Conservation (phyloP, 2,113 vertebrate genomes). For the Paradoxurus hermaphroditus region DNA sequence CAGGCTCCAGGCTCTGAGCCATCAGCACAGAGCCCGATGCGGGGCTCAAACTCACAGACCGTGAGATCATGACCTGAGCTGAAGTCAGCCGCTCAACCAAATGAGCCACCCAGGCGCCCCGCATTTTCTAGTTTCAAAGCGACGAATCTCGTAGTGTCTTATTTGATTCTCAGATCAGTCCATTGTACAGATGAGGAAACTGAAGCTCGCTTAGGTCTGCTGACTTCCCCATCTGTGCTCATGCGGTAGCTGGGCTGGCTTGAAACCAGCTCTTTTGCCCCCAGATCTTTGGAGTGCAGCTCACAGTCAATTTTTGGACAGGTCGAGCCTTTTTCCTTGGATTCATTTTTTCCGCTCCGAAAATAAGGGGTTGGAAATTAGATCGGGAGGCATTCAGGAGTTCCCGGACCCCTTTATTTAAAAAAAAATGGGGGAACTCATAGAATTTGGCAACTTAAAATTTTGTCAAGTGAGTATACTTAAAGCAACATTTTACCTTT, state of each 20-base stretch:
- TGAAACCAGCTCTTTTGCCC: neutral
- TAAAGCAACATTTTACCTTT: neutral
- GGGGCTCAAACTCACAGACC: too few relatives aligned
- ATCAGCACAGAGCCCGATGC: too few relatives aligned
- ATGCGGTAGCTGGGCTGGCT: neutral
- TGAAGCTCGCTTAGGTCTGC: neutral
- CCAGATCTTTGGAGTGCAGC: neutral
- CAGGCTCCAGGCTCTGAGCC: too few relatives aligned
- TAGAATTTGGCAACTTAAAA: constrained; percentile 17
- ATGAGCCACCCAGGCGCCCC: too few relatives aligned
- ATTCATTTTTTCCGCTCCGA: neutral
- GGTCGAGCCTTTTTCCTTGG: neutral
- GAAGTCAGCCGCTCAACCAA: too few relatives aligned
- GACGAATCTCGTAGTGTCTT: neutral
- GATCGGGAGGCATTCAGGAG: neutral
- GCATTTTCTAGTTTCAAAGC: neutral
- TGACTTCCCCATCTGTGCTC: neutral
- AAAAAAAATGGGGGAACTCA: neutral
- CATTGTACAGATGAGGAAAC: neutral
- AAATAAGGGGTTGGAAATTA: constrained; percentile 4
- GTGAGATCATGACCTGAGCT: too few relatives aligned
- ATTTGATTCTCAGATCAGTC: neutral
- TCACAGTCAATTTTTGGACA: constrained; percentile 12
- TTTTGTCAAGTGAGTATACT: neutral
- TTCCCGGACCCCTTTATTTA: neutral